Conservation (phyloP, 1,140 invertebrate genomes). For the Vollenhovia emeryi region DNA sequence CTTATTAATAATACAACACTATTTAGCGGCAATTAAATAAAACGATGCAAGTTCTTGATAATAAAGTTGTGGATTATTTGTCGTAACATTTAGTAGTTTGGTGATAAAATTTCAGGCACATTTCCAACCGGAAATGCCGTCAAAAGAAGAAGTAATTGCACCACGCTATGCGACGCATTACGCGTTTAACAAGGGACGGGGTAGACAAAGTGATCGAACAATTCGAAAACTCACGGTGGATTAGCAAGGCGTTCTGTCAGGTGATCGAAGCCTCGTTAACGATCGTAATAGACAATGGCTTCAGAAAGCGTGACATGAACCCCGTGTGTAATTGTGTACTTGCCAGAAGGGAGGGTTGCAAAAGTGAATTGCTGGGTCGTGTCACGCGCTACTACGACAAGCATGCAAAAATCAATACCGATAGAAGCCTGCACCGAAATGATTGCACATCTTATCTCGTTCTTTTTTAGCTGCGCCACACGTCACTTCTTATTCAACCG, state of each 20-base stretch:
- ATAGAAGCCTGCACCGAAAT: conserved; percentile 47
- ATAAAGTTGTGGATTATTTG: background rate
- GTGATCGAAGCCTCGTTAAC: conserved; percentile 68
- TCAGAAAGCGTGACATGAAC: conserved; percentile 64
- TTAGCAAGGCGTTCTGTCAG: conserved; percentile 54
- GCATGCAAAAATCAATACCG: conserved; percentile 67
- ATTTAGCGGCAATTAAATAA: background rate
- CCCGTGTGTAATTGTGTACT: conserved; percentile 62
- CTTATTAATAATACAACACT: background rate
- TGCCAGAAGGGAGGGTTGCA: conserved; percentile 54
- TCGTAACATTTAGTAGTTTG: background rate
- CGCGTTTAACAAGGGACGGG: conserved; percentile 4
- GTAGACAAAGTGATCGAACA: conserved; percentile 59
- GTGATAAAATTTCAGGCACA: background rate
- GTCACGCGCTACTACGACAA: conserved; percentile 59
- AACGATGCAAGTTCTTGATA: background rate
- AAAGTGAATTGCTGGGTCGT: conserved; percentile 68
- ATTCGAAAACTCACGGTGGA: conserved; percentile 56
- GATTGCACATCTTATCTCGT: conserved; percentile 24
- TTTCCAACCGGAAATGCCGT: background rate
- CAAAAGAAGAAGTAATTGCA: conserved; percentile 8
- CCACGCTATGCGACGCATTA: background rate
- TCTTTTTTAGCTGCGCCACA: background rate
- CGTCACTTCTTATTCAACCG: background rate
- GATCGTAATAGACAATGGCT: conserved; percentile 68